Evolutionary conservation across 2,797 vertebrate species (phyloP), one percentile per base, ranked within the genome.

Genomic region (Sebastes iracundus): DNA sequence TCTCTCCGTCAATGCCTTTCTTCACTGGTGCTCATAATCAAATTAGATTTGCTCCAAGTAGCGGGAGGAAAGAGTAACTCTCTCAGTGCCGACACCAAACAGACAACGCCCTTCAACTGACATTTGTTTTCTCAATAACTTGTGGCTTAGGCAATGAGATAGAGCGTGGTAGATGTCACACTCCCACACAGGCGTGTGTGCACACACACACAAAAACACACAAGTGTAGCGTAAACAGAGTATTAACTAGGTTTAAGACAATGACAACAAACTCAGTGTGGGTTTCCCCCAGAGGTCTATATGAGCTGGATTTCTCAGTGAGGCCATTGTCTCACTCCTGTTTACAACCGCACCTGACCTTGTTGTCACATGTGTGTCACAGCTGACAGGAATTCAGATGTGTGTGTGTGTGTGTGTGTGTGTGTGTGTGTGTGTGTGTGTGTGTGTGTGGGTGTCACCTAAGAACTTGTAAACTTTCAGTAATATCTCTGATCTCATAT

Each of bases 121-220:
- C 92, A 92, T 94, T 94, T 94, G 91, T 94, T 95, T 95, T 94
- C 91, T 92, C 90, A 90, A 91, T 94, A 93, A 93, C 92, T 93
- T 90, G 87, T 88, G 90, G 88, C 89, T 94, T 86, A 84, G 84
- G 90, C 85, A 90, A 89, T 81, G 70, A 83, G 80, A 80, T 38
- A 82, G 87, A 86, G 85, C 90, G 87, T 84, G 74, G 92, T 90
- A 69, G 86, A 86, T 90, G 87, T 90, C 65, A 88, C 77, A 66
- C 85, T 86, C 79, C 73, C 87, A 79, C 72, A 53, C 62, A 77
- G 25, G 42, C 52, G 18, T 18, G 4, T 38, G 27, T 46, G 42
- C 71, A 59, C 59, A 13, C 6, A 12, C 72, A 60, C 63, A 20
- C 10, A n/a, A 61, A 66, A 65, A 62, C 62, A 22, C 7, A 8